These are phyloP conservation scores for Entomobrya multifasciata DNA, from an alignment of 2,888 invertebrate species.

Conservation along the genomic window DNA sequence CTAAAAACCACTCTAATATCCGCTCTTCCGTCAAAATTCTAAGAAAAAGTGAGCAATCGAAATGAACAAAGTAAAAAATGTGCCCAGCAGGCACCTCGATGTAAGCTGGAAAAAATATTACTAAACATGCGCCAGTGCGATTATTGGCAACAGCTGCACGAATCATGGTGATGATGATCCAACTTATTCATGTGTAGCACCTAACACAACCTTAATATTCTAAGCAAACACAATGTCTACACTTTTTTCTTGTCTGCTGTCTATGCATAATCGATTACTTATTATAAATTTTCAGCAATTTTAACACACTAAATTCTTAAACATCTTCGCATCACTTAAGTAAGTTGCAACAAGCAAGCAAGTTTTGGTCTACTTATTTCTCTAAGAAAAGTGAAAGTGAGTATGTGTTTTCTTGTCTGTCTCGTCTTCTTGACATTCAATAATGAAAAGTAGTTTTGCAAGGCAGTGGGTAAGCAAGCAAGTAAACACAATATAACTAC, in stretches of 20 bases:
- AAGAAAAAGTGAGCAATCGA: background rate
- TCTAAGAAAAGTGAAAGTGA: background rate
- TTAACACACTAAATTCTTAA: conserved; percentile 27
- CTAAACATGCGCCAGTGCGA: no score
- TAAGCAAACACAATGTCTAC: background rate
- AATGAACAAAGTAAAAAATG: conserved; percentile 32
- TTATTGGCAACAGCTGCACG: conserved; percentile 30
- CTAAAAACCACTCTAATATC: no score
- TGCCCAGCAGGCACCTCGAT: background rate
- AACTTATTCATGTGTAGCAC: no score
- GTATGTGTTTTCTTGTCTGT: conserved; percentile 2
- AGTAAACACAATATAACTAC: background rate
- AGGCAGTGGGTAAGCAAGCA: conserved; percentile 5
- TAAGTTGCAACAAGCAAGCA: background rate
- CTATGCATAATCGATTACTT: conserved; percentile 54
- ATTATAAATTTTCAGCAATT: conserved; percentile 9
- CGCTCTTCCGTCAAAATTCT: no score
- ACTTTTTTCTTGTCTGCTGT: background rate
- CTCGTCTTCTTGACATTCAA: background rate
- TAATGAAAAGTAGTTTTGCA: conserved; percentile 40
- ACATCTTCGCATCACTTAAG: no score
- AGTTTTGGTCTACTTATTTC: conserved; percentile 5
- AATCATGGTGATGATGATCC: background rate
- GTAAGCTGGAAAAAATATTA: no score
- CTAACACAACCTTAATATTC: background rate